phyloP scores from a whole-genome alignment of 2,113 vertebrate genomes.

The Pedetes capensis region DNA sequence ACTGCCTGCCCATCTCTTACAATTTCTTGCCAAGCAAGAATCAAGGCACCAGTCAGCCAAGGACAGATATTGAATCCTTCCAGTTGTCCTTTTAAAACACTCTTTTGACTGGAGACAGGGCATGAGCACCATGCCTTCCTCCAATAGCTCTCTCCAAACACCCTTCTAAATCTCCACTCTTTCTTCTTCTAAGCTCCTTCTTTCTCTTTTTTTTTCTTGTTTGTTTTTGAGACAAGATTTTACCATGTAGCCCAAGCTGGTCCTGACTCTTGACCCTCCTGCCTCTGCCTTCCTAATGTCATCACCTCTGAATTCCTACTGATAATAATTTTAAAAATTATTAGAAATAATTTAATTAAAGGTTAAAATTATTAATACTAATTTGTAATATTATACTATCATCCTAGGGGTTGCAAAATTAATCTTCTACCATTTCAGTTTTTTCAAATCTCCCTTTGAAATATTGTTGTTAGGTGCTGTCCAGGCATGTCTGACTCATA shows the following conservation, averaged over 20 bases:
- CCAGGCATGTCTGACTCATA: no score
- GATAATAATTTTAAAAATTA: no score
- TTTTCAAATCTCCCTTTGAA: constrained; percentile 30
- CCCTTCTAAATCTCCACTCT: not conserved
- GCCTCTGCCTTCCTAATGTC: not conserved
- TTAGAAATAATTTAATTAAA: no score
- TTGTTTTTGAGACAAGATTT: not conserved
- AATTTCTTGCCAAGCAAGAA: not conserved
- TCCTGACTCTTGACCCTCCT: not conserved
- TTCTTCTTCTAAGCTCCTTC: not conserved
- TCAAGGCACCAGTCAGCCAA: not conserved
- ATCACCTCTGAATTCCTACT: no score
- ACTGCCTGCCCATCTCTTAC: not conserved
- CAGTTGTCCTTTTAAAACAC: not conserved
- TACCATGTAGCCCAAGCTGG: not conserved
- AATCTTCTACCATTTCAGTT: not conserved
- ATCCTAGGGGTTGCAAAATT: not conserved
- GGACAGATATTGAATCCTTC: not conserved
- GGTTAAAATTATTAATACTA: no score
- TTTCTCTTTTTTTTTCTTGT: not conserved
- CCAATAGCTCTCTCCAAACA: not conserved
- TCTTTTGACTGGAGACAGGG: not conserved
- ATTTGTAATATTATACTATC: no score
- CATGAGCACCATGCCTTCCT: not conserved
- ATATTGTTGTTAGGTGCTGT: no score